These are phyloP conservation scores for Neotragus moschatus DNA, from an alignment of 2,113 vertebrate species.

Conservation along the genomic window DNA sequence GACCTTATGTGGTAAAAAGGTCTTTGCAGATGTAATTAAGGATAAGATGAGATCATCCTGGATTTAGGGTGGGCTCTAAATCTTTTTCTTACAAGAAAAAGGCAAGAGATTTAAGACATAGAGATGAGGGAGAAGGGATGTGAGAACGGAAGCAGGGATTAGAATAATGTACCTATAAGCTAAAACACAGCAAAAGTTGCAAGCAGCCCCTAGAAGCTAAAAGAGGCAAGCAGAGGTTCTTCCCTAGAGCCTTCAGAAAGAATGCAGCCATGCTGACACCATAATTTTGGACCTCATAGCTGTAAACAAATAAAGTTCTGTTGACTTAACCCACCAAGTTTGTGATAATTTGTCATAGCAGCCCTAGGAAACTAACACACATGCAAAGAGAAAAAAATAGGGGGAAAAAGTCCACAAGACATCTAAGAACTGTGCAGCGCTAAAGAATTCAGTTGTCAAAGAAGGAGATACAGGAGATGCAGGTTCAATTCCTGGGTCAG, in stretches of 20 bases:
- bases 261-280: background rate
- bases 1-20: background rate
- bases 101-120: background rate
- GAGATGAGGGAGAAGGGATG: background rate
- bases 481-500: background rate
- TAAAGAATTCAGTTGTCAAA: background rate
- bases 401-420: background rate
- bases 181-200: background rate
- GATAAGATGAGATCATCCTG: background rate
- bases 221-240: background rate
- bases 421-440: background rate
- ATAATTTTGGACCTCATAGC: background rate
- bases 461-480: background rate
- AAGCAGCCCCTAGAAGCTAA: background rate
- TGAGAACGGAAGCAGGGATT: background rate
- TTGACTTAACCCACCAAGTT: background rate
- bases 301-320: background rate
- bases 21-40: conserved; percentile 3
- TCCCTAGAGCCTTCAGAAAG: background rate
- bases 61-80: background rate
- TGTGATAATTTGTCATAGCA: background rate
- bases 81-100: conserved; percentile 17
- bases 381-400: background rate
- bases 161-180: background rate
- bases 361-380: background rate